Evolutionary conservation across 2,888 invertebrate genomes (phyloP).

Genomic region (Ommatoiulus sabulosus): DNA sequence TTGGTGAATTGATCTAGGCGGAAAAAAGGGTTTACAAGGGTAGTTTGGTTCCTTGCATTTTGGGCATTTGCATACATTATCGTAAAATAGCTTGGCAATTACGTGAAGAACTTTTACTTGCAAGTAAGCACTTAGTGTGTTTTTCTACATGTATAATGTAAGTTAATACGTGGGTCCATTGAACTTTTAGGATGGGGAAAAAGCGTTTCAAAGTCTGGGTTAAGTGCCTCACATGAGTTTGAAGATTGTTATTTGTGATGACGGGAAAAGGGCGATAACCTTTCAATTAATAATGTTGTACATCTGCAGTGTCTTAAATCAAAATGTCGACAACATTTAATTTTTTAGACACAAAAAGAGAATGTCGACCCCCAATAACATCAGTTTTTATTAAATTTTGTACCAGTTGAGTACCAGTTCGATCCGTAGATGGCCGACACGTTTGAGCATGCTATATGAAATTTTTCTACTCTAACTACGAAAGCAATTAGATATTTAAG

Average conservation of each 20-base stretch:
- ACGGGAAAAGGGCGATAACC: neutral
- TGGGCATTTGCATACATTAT: neutral
- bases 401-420: too few species aligned
- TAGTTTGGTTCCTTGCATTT: too few species aligned
- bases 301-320: neutral
- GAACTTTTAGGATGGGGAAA: neutral
- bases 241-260: neutral
- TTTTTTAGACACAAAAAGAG: too few species aligned
- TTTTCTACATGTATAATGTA: neutral
- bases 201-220: neutral
- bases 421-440: too few species aligned
- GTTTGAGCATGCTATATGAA: too few species aligned
- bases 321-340: neutral
- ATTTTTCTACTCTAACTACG: too few species aligned
- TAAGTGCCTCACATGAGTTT: neutral
- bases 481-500: too few species aligned
- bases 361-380: too few species aligned
- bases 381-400: too few species aligned
- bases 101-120: neutral
- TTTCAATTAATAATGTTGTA: slow-evolving; percentile 4
- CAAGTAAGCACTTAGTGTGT: neutral
- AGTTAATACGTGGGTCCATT: neutral
- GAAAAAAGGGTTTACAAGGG: too few species aligned
- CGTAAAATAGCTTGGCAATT: neutral
- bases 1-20: too few species aligned